A percentile compares a stretch with the other conserved stretches of the same genome.
Conservation (phyloP, 2,113 vertebrate species). For the Micronisus gabar region DNA sequence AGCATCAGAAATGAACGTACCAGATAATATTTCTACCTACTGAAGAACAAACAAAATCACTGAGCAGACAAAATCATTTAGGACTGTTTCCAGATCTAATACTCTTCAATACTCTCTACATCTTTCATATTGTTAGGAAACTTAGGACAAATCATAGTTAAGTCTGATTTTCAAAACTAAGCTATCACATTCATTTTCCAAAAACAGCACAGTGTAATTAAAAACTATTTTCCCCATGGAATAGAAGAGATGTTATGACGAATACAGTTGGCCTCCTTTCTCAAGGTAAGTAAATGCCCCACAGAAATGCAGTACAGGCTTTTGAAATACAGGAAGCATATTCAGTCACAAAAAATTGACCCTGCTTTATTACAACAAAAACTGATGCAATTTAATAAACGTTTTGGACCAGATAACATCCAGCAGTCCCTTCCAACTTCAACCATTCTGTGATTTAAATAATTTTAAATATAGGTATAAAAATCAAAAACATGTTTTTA, state of each 20-base stretch:
- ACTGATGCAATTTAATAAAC: neutral
- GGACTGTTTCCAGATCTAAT: neutral
- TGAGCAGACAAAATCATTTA: neutral
- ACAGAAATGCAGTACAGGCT: neutral
- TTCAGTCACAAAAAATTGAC: neutral
- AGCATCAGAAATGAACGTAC: neutral
- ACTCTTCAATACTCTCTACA: neutral
- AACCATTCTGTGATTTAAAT: neutral
- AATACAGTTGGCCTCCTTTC: constrained; percentile 5
- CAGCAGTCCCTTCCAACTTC: neutral
- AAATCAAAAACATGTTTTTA: fast-evolving
- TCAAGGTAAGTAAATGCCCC: neutral
- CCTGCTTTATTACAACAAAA: neutral
- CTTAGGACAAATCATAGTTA: neutral
- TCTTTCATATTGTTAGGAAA: constrained; percentile 17
- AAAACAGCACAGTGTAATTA: constrained; percentile 26
- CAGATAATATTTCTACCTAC: neutral
- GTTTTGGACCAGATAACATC: neutral
- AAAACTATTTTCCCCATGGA: constrained; percentile 25
- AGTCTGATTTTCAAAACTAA: constrained; percentile 33
- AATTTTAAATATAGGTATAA: neutral
- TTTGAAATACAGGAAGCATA: neutral
- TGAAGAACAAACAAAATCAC: neutral
- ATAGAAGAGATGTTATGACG: neutral
- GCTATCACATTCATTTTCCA: constrained; percentile 17